Evolutionary conservation across 2,888 invertebrate species (phyloP).

Genomic region (Lottia scabra): DNA sequence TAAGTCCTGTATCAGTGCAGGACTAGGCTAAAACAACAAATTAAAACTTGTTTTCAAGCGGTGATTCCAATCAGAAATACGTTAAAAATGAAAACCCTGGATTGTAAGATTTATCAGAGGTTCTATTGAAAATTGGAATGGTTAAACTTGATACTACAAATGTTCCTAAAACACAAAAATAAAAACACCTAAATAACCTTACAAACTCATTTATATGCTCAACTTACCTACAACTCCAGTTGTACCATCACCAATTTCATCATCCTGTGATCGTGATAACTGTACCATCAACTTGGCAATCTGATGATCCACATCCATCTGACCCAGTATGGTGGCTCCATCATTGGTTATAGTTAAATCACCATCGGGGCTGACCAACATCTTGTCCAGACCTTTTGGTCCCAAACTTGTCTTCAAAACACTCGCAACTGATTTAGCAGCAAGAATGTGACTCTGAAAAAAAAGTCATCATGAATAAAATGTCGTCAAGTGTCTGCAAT

Average conservation of each 20-base stretch:
- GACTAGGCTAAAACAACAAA: too few species aligned
- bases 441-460: slow-evolving; percentile 94
- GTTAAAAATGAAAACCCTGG: too few species aligned
- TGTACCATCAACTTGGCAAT: slow-evolving; percentile 98
- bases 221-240: slow-evolving; percentile 91
- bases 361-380: slow-evolving; percentile 96
- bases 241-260: slow-evolving; percentile 99
- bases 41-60: too few species aligned
- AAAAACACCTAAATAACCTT: too few species aligned
- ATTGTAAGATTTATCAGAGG: too few species aligned
- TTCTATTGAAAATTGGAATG: too few species aligned
- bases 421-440: slow-evolving; percentile 91
- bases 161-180: too few species aligned
- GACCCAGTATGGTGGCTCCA: slow-evolving; percentile 98
- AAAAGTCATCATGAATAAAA: slow-evolving; percentile 11
- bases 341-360: slow-evolving; percentile 98
- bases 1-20: too few species aligned
- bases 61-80: too few species aligned
- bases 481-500: too few species aligned
- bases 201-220: too few species aligned
- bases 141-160: too few species aligned
- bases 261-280: slow-evolving; percentile 97
- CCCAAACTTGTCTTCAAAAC: slow-evolving; percentile 94
- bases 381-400: slow-evolving; percentile 95
- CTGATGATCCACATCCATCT: slow-evolving; percentile 99